Evolutionary conservation across 2,888 invertebrate species (phyloP).

Genomic region (Halictus quadricinctus): DNA sequence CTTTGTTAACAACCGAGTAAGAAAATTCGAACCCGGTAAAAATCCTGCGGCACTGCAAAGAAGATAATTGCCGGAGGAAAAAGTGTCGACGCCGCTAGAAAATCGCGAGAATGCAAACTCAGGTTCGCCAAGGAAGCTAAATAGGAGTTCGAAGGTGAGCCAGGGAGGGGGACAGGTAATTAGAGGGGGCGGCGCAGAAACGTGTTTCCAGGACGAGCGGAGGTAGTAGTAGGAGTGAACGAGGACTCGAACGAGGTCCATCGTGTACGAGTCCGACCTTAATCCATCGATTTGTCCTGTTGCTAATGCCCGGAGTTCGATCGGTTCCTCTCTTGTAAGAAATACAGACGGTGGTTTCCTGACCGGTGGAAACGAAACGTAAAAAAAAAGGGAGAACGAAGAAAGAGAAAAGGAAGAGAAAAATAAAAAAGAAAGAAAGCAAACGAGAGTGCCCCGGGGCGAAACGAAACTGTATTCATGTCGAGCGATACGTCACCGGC

Average conservation of each 20-base stretch:
- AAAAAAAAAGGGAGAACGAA: not conserved
- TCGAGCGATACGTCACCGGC: conserved; percentile 22
- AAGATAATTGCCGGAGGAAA: not conserved
- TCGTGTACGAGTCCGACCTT: conserved; percentile 43
- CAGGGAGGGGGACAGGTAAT: conserved; percentile 37
- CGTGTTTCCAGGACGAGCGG: not conserved
- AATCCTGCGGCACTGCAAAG: not conserved
- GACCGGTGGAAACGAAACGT: not conserved
- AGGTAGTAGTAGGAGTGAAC: not conserved
- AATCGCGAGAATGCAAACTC: conserved; percentile 4
- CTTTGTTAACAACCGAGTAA: too few relatives aligned
- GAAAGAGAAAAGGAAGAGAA: not conserved
- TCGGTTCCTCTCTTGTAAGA: conserved; percentile 23
- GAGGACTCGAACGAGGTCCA: conserved; percentile 26
- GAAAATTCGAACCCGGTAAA: too few relatives aligned
- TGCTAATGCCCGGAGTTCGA: conserved; percentile 36
- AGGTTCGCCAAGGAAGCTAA: not conserved
- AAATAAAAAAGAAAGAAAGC: not conserved
- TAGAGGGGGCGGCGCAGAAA: conserved; percentile 26
- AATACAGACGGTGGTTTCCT: conserved; percentile 44
- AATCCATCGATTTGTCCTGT: conserved; percentile 63
- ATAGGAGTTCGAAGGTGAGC: conserved; percentile 18
- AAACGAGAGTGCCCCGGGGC: not conserved
- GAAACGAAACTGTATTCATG: conserved; percentile 20
- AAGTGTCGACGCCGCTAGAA: not conserved